Percentiles rank a stretch among this genome's conserved stretches.
Evolutionary conservation across 1,140 invertebrate species (phyloP).

Genomic region (Drosophila navojoa): DNA sequence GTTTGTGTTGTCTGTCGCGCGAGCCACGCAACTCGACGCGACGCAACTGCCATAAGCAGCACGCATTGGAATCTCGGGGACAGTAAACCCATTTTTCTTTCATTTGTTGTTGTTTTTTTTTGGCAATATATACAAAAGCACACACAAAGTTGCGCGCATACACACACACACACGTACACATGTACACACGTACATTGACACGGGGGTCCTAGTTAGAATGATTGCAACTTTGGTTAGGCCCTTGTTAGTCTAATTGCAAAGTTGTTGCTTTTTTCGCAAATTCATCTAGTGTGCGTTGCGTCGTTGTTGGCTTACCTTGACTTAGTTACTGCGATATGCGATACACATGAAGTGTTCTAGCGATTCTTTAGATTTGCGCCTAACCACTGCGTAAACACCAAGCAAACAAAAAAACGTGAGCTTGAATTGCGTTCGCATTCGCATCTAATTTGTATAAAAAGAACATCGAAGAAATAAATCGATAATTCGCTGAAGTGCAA

Average conservation of each 20-base stretch:
- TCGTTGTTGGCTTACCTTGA: slow-evolving; percentile 55
- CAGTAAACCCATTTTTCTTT: slow-evolving; percentile 59
- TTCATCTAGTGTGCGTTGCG: slow-evolving; percentile 10
- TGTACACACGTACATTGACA: not conserved
- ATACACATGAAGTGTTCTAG: slow-evolving; percentile 35
- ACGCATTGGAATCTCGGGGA: slow-evolving; percentile 27
- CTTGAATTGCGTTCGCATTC: slow-evolving; percentile 34
- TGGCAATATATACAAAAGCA: slow-evolving; percentile 33
- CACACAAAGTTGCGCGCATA: slow-evolving; percentile 2
- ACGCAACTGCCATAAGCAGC: slow-evolving; percentile 29
- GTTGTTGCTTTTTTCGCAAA: slow-evolving; percentile 19
- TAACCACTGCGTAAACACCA: slow-evolving; percentile 30
- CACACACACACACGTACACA: slow-evolving; percentile 13
- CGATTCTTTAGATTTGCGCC: slow-evolving; percentile 15
- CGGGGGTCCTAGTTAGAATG: slow-evolving; percentile 7
- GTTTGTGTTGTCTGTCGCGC: slow-evolving; percentile 11
- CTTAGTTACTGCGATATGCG: slow-evolving; percentile 43
- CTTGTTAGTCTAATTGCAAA: slow-evolving; percentile 1
- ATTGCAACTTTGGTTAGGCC: slow-evolving; percentile 9
- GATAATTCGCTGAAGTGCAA: slow-evolving; percentile 14
- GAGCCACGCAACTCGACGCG: slow-evolving; percentile 29
- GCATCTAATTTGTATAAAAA: slow-evolving; percentile 15
- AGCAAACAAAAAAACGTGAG: slow-evolving; percentile 45
- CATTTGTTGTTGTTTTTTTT: slow-evolving; percentile 23
- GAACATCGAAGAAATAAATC: slow-evolving; percentile 21